Conservation (phyloP, 2,113 vertebrate species). For the Perognathus longimembris region DNA sequence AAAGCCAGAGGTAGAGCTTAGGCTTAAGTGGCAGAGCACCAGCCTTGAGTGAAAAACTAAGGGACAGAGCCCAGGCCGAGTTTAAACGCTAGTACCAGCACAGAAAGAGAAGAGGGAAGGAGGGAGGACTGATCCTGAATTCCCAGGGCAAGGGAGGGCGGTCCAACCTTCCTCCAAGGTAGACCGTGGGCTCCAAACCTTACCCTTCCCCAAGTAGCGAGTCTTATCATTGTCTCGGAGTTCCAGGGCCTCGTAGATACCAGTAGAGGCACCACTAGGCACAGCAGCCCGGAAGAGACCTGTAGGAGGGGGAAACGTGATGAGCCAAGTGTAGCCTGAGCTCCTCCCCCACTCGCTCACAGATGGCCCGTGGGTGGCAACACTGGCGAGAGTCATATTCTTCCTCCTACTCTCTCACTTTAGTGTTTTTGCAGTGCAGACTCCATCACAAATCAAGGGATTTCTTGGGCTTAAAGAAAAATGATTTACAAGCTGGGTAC, state of each 20-base stretch:
- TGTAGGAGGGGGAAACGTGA: constrained; percentile 42
- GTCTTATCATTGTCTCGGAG: constrained; percentile 99
- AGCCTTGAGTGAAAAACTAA: too few relatives aligned
- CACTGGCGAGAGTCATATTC: background rate
- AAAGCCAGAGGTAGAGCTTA: too few relatives aligned
- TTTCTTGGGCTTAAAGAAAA: background rate
- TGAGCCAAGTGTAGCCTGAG: background rate
- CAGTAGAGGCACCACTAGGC: constrained; percentile 97
- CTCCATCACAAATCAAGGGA: fast-evolving
- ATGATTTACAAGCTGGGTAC: background rate
- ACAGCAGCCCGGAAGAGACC: constrained; percentile 98
- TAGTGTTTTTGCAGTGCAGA: background rate
- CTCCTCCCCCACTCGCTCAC: too few relatives aligned
- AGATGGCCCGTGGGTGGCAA: background rate
- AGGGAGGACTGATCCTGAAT: too few relatives aligned
- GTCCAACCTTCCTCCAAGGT: fast-evolving
- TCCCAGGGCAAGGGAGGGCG: background rate
- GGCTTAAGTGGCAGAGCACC: too few relatives aligned
- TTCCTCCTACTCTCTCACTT: fast-evolving
- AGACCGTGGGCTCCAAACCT: fast-evolving
- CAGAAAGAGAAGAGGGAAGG: too few relatives aligned
- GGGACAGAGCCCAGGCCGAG: too few relatives aligned
- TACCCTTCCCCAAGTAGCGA: constrained; percentile 97
- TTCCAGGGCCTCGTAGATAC: constrained; percentile 98
- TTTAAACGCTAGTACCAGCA: too few relatives aligned